Evolutionary conservation across 2,888 invertebrate genomes (phyloP).

Genomic region (Unio delphinus): DNA sequence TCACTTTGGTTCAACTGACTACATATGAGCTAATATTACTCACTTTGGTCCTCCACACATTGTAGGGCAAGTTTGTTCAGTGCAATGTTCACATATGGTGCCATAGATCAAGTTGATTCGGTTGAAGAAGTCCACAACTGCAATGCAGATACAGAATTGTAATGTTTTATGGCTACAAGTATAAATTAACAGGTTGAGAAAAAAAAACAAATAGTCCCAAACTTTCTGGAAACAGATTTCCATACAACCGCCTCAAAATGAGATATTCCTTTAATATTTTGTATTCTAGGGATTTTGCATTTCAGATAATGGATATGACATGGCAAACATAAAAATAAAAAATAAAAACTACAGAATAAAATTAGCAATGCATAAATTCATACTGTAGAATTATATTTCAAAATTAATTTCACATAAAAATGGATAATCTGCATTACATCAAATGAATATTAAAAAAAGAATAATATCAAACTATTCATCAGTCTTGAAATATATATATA

Average conservation of each 20-base stretch:
- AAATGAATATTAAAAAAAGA: too few species aligned
- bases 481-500: too few species aligned
- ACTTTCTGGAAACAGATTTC: neutral
- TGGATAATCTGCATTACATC: too few species aligned
- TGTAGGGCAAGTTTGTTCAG: constrained; percentile 85
- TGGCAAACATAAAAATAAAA: too few species aligned
- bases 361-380: too few species aligned
- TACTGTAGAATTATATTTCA: too few species aligned
- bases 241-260: neutral
- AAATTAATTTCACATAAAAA: too few species aligned
- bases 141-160: constrained; percentile 54
- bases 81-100: constrained; percentile 86
- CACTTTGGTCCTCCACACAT: constrained; percentile 89
- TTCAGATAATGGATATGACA: too few species aligned
- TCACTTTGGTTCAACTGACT: neutral
- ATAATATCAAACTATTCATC: too few species aligned
- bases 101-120: constrained; percentile 93
- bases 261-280: too few species aligned
- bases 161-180: neutral
- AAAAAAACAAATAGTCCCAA: neutral
- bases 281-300: too few species aligned
- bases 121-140: constrained; percentile 95
- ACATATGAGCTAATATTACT: constrained; percentile 32
- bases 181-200: neutral
- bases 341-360: too few species aligned